Conservation (phyloP, 2,113 vertebrate species). For the Neotoma lepida region DNA sequence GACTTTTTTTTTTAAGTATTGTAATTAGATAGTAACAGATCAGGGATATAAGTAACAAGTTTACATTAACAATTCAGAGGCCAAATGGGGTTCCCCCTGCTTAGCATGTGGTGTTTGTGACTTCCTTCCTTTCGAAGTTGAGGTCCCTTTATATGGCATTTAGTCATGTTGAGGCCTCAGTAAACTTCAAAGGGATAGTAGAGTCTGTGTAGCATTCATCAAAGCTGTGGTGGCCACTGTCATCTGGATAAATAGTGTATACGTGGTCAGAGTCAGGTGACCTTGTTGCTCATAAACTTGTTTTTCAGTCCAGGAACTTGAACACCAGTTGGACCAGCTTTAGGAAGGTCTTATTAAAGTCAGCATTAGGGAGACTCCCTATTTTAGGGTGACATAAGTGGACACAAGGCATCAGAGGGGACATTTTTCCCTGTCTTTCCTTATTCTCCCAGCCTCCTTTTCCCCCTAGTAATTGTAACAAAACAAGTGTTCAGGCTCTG, state of each 20-base stretch:
- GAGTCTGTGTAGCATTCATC: slow-evolving; percentile 63
- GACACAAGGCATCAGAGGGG: slow-evolving; percentile 40
- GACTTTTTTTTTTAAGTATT: slow-evolving; percentile 24
- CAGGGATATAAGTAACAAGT: slow-evolving; percentile 49
- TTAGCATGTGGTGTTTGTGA: background rate
- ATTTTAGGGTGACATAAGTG: slow-evolving; percentile 57
- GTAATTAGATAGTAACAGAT: slow-evolving; percentile 57
- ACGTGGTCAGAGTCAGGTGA: slow-evolving; percentile 75
- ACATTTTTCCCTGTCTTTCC: slow-evolving; percentile 33
- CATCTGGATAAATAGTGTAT: slow-evolving; percentile 69
- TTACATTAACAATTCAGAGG: slow-evolving; percentile 56
- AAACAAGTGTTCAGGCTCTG: slow-evolving; percentile 59
- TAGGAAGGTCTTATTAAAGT: slow-evolving; percentile 71
- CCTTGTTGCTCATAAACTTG: slow-evolving; percentile 74
- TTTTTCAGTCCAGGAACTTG: slow-evolving; percentile 72
- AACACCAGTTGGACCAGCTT: slow-evolving; percentile 76
- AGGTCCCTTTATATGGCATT: slow-evolving; percentile 67
- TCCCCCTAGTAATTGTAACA: slow-evolving; percentile 28
- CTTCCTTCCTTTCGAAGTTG: slow-evolving; percentile 49
- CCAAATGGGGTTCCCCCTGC: slow-evolving; percentile 47
- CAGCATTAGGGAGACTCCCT: slow-evolving; percentile 62
- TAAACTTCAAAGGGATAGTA: slow-evolving; percentile 68
- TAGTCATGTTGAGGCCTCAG: slow-evolving; percentile 58
- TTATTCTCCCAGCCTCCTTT: background rate
- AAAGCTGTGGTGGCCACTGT: slow-evolving; percentile 60